Conservation (phyloP, 2,113 vertebrate genomes). For the Rousettus leschenaultii region DNA sequence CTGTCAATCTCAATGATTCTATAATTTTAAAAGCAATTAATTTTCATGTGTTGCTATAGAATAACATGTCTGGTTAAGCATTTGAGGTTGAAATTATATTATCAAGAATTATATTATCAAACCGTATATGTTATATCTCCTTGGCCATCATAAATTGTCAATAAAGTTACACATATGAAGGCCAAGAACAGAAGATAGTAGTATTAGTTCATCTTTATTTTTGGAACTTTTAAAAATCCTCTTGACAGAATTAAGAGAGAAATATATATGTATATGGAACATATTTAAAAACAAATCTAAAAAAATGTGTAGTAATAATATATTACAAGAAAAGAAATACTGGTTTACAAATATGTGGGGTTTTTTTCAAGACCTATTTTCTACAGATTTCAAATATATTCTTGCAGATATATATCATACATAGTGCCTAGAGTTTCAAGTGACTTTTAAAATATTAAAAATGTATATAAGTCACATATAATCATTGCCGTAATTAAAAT, state of each 20-base stretch:
- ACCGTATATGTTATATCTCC: neutral
- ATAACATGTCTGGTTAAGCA: neutral
- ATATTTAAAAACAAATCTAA: neutral
- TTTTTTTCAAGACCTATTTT: neutral
- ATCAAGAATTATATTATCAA: neutral
- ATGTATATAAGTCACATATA: neutral
- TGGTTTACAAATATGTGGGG: neutral
- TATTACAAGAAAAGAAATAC: neutral
- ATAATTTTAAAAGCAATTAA: slow-evolving; percentile 15
- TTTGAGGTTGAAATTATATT: neutral
- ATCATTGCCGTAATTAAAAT: neutral
- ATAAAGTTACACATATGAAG: neutral
- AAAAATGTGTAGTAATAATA: neutral
- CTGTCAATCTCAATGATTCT: neutral
- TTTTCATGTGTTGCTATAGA: neutral
- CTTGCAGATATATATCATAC: neutral
- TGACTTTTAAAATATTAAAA: neutral
- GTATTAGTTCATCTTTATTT: neutral
- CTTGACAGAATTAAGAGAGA: neutral
- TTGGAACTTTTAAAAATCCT: neutral
- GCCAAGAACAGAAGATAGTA: neutral
- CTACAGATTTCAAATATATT: neutral
- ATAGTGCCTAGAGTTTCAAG: neutral
- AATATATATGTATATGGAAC: neutral
- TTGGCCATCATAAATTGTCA: neutral